These are phyloP conservation scores for Hyles lineata DNA, from an alignment of 2,888 invertebrate genomes.

Conservation along the genomic window DNA sequence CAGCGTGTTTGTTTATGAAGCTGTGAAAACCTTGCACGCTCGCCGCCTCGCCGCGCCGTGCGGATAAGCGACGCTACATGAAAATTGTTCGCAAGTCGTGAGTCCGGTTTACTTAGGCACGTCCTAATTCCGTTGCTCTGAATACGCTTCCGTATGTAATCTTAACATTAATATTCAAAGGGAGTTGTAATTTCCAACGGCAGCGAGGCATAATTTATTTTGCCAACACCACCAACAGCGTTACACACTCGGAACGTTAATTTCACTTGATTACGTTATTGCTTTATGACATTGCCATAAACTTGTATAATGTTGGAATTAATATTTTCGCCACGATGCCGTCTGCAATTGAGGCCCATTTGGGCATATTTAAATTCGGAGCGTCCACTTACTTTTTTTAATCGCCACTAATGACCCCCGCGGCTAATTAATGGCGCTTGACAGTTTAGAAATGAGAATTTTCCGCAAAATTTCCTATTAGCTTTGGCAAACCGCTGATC, in stretches of 20 bases:
- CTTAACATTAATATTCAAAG: slow-evolving; percentile 50
- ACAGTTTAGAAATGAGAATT: slow-evolving; percentile 66
- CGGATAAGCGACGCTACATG: slow-evolving; percentile 35
- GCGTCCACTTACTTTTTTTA: slow-evolving; percentile 68
- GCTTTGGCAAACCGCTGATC: slow-evolving; percentile 44
- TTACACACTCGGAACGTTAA: slow-evolving; percentile 22
- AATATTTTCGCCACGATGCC: slow-evolving; percentile 31
- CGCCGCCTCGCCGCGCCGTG: slow-evolving; percentile 27
- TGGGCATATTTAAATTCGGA: slow-evolving; percentile 67
- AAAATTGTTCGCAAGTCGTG: slow-evolving; percentile 42
- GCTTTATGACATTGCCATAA: slow-evolving; percentile 1
- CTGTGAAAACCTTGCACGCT: slow-evolving; percentile 51
- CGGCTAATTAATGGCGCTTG: slow-evolving; percentile 75
- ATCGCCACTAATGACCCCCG: slow-evolving; percentile 75
- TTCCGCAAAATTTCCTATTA: slow-evolving; percentile 57
- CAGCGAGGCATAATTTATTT: slow-evolving; percentile 51
- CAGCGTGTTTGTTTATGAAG: slow-evolving; percentile 67
- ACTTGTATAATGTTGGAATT: neutral
- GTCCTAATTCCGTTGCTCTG: slow-evolving; percentile 36
- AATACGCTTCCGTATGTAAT: slow-evolving; percentile 45
- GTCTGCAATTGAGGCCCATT: slow-evolving; percentile 47
- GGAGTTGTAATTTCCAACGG: slow-evolving; percentile 42
- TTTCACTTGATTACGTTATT: slow-evolving; percentile 23
- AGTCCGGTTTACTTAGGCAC: slow-evolving; percentile 46
- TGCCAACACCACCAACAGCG: slow-evolving; percentile 40